Percentiles rank a stretch among this genome's conserved stretches.
phyloP scores from a whole-genome alignment of 2,797 vertebrate species.

The Gymnothorax reevesii region DNA sequence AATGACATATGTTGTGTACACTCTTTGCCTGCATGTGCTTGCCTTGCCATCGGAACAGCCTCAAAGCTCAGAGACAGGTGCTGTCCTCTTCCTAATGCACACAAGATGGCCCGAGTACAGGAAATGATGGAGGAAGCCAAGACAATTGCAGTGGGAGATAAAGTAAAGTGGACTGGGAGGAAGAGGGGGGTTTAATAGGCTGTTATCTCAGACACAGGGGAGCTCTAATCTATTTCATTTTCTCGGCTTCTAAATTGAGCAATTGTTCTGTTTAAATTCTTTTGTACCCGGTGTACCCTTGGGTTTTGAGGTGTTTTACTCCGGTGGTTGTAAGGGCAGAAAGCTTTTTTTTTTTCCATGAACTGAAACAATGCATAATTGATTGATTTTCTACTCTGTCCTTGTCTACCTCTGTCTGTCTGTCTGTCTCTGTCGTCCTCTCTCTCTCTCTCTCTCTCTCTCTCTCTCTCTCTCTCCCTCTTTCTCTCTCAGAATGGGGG shows the following conservation, averaged over 20 bases:
- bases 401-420: not conserved
- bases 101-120: not conserved
- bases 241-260: not conserved
- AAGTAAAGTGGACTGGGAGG: slow-evolving; percentile 4
- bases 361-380: slow-evolving; percentile 13
- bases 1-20: not conserved
- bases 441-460: no score
- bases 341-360: not conserved
- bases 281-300: not conserved
- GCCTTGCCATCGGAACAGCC: not conserved
- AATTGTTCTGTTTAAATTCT: slow-evolving; percentile 18
- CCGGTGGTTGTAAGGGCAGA: not conserved
- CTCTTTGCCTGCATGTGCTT: not conserved
- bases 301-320: slow-evolving; percentile 10
- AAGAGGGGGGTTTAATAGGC: slow-evolving; percentile 23
- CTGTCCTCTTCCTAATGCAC: not conserved
- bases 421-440: not conserved
- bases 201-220: slow-evolving; percentile 25
- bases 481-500: not conserved
- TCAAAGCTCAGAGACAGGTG: not conserved
- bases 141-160: slow-evolving; percentile 29
- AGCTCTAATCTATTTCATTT: slow-evolving; percentile 22
- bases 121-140: not conserved
- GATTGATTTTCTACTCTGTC: not conserved
- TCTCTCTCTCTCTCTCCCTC: not conserved